Percentiles rank a stretch among this genome's conserved stretches.
These are phyloP conservation scores for Anguilla rostrata DNA, from an alignment of 2,113 vertebrate species.

Conservation along the genomic window DNA sequence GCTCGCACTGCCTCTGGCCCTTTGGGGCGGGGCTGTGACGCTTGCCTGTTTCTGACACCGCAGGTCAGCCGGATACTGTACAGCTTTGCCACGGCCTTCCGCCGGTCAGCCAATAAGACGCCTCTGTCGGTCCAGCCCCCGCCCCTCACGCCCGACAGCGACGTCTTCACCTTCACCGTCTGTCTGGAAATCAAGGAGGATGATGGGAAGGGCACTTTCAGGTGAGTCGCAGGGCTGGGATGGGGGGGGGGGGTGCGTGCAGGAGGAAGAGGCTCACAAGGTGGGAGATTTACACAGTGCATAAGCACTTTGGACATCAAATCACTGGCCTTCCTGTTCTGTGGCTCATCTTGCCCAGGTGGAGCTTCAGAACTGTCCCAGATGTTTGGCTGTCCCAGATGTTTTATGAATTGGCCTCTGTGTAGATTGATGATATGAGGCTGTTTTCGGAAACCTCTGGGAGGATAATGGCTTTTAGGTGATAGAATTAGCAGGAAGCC, in stretches of 20 bases:
- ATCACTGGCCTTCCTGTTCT: background rate
- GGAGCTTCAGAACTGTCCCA: background rate
- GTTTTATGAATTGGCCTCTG: background rate
- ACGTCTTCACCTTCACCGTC: conserved; percentile 95
- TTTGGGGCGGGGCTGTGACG: background rate
- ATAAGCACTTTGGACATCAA: background rate
- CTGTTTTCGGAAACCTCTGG: conserved; percentile 1
- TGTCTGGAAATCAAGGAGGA: conserved; percentile 98
- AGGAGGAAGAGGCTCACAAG: background rate
- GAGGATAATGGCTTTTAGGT: conserved; percentile 32
- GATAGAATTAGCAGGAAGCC: conserved; percentile 40
- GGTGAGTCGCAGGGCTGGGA: conserved; percentile 61
- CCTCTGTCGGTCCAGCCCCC: conserved; percentile 75
- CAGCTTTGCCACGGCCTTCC: conserved; percentile 97
- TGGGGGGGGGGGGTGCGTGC: background rate
- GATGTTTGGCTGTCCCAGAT: too few relatives aligned
- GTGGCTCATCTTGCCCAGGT: background rate
- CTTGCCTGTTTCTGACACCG: conserved; percentile 1
- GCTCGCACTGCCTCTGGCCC: background rate
- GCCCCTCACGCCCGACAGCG: conserved; percentile 90
- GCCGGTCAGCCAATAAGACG: conserved; percentile 87
- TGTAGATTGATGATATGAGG: background rate
- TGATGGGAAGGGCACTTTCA: conserved; percentile 97
- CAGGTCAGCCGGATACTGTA: conserved; percentile 97
- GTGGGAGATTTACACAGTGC: background rate